Evolutionary conservation across 2,113 vertebrate species (phyloP).

Genomic region (Scopus umbretta): DNA sequence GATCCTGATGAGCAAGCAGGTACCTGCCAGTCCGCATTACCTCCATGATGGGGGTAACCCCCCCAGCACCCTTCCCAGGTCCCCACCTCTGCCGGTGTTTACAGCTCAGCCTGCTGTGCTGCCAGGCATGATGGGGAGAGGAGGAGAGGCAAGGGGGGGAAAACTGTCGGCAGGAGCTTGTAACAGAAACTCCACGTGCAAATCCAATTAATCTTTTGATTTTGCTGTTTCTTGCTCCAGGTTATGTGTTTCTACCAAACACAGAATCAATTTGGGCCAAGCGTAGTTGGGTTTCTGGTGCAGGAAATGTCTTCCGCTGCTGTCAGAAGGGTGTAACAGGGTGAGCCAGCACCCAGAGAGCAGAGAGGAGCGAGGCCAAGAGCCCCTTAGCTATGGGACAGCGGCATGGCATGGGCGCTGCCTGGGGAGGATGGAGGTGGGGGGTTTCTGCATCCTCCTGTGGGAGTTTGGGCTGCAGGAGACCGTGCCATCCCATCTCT

Average conservation of each 20-base stretch:
- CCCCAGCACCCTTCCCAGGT: background rate
- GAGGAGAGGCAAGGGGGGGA: background rate
- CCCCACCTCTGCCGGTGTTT: background rate
- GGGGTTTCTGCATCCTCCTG: background rate
- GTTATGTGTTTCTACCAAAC: conserved; percentile 53
- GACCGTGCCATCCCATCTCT: background rate
- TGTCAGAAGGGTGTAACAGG: background rate
- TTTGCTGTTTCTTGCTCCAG: conserved; percentile 6
- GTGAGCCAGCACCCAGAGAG: background rate
- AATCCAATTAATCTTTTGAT: conserved; percentile 60
- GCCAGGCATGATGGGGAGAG: background rate
- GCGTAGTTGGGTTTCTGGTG: background rate
- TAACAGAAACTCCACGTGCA: conserved; percentile 8
- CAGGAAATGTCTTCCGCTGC: background rate
- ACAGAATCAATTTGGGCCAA: conserved; percentile 1
- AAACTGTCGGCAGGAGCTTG: background rate
- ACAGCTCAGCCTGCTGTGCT: background rate
- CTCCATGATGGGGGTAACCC: background rate
- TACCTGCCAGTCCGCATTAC: background rate
- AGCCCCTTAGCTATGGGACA: accelerated
- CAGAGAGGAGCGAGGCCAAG: accelerated
- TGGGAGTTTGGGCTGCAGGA: background rate
- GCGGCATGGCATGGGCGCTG: accelerated
- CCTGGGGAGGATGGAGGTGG: accelerated
- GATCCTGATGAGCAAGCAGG: background rate